Evolutionary conservation across 2,113 vertebrate species (phyloP).

Genomic region (Hepsetus odoe): DNA sequence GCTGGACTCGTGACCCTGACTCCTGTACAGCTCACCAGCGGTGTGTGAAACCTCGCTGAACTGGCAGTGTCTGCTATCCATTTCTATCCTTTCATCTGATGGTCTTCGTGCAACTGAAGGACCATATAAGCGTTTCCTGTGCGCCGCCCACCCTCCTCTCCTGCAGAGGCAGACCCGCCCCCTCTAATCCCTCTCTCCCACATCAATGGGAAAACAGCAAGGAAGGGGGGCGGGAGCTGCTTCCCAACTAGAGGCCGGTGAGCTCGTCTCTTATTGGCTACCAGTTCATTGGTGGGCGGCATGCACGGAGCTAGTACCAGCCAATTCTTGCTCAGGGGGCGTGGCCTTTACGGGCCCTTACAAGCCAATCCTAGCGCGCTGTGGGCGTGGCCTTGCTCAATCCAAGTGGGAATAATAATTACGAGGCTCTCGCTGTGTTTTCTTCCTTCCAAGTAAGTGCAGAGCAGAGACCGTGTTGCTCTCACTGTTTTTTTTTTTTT

Average conservation of each 20-base stretch:
- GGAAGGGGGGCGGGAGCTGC: neutral
- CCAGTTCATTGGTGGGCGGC: neutral
- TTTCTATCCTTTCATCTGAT: constrained; percentile 13
- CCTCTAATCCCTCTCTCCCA: constrained; percentile 38
- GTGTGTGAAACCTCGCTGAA: neutral
- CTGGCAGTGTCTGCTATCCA: neutral
- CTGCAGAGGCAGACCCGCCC: constrained; percentile 22
- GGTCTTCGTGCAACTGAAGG: constrained; percentile 11
- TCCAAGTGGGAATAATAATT: neutral
- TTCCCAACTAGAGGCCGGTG: neutral
- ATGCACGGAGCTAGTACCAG: neutral
- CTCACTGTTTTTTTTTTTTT: neutral
- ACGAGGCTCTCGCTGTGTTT: constrained; percentile 2
- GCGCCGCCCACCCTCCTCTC: constrained; percentile 1
- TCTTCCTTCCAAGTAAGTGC: constrained; percentile 48
- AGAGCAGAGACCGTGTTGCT: constrained; percentile 35
- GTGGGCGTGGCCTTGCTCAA: constrained; percentile 39
- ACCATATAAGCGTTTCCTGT: constrained; percentile 53
- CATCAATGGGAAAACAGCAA: constrained; percentile 64
- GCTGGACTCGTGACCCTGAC: neutral
- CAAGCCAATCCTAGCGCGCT: neutral
- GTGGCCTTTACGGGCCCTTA: no score
- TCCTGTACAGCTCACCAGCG: neutral
- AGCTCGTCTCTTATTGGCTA: neutral
- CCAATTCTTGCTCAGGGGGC: neutral